Percentiles rank a stretch among this genome's conserved stretches.
phyloP scores from a whole-genome alignment of 2,888 invertebrate species.

The Agriotes lineatus region DNA sequence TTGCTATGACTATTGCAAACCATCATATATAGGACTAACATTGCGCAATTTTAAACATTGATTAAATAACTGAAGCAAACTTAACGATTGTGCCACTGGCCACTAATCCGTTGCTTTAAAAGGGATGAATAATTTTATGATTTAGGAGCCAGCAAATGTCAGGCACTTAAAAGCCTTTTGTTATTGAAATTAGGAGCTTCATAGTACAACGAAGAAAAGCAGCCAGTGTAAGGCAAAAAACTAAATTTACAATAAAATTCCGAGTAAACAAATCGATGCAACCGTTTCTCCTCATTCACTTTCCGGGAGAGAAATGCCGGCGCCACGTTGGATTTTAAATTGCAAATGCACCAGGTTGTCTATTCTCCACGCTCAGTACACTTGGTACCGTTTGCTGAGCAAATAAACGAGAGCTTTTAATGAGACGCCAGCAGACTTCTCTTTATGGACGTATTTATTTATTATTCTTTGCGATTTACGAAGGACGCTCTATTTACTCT shows the following conservation, averaged over 20 bases:
- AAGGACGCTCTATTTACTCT: neutral
- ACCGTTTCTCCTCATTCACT: slow-evolving; percentile 6
- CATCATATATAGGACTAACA: neutral
- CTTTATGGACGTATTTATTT: neutral
- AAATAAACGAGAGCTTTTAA: slow-evolving; percentile 11
- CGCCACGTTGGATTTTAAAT: slow-evolving; percentile 11
- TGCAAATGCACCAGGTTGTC: neutral
- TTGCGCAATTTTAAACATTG: neutral
- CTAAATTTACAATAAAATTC: neutral
- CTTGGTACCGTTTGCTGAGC: neutral
- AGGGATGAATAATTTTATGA: neutral
- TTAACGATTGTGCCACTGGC: neutral
- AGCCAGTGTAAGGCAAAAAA: neutral
- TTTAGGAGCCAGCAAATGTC: neutral
- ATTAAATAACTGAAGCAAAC: neutral
- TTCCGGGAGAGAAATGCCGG: slow-evolving; percentile 9
- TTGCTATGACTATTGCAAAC: neutral
- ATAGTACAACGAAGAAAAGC: neutral
- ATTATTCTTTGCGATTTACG: neutral
- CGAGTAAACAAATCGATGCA: neutral
- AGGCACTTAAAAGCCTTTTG: no score
- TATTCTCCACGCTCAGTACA: neutral
- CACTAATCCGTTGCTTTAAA: neutral
- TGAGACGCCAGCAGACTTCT: neutral
- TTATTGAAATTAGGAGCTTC: neutral